Conservation (phyloP, 2,797 vertebrate species). For the Tiaroga cobitis region DNA sequence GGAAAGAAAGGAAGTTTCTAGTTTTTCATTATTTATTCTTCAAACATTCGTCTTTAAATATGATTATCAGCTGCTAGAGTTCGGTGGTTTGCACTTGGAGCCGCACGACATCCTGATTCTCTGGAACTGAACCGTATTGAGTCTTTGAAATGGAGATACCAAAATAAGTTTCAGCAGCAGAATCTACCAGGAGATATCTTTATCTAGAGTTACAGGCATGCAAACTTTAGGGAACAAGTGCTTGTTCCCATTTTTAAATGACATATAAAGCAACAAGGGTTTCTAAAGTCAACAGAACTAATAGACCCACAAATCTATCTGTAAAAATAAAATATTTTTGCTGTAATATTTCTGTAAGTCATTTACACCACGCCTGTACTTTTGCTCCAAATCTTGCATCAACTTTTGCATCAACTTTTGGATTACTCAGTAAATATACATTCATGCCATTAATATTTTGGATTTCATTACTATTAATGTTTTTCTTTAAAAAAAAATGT, state of each 20-base stretch:
- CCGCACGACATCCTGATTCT: too few species aligned
- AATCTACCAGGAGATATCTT: too few species aligned
- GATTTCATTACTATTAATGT: too few species aligned
- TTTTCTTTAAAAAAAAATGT: too few species aligned
- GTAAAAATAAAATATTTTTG: neutral
- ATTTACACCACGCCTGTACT: neutral
- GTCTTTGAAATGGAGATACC: too few species aligned
- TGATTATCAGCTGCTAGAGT: neutral
- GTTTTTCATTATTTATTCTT: neutral
- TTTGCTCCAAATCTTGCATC: neutral
- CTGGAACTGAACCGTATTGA: too few species aligned
- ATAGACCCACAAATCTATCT: neutral
- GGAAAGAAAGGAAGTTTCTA: neutral
- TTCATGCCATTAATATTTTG: too few species aligned
- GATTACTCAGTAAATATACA: neutral
- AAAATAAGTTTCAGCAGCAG: too few species aligned
- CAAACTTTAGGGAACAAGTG: too few species aligned
- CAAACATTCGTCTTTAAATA: neutral
- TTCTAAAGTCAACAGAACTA: neutral
- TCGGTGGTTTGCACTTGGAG: too few species aligned
- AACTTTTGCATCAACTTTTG: too few species aligned
- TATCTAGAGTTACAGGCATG: too few species aligned
- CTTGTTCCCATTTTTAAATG: neutral
- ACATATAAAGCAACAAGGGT: neutral
- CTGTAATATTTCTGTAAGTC: neutral